phyloP scores from a whole-genome alignment of 1,140 invertebrate genomes.

The Linepithema humile region DNA sequence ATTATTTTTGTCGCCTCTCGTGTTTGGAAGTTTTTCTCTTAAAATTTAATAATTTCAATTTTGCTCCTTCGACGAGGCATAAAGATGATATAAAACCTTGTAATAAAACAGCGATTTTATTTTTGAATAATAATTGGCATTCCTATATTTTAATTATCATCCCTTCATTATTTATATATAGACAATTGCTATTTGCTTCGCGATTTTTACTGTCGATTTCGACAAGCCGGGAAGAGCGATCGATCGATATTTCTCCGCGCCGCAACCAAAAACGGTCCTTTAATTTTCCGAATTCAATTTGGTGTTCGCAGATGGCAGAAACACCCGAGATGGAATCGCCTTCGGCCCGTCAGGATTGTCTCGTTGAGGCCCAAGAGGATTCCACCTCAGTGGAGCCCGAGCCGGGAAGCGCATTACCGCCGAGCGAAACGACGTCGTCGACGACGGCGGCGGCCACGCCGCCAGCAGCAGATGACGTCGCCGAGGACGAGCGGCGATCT shows the following conservation, averaged over 20 bases:
- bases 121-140: too few species aligned
- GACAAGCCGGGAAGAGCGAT: background rate
- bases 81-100: too few species aligned
- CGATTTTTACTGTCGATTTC: background rate
- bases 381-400: constrained; percentile 72
- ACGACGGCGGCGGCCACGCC: background rate
- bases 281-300: constrained; percentile 5
- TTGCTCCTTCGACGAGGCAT: too few species aligned
- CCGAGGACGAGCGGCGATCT: background rate
- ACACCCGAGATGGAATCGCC: constrained; percentile 79
- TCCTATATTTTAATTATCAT: too few species aligned
- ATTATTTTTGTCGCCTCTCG: too few species aligned
- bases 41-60: too few species aligned
- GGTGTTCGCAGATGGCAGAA: constrained; percentile 68
- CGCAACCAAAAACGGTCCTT: background rate
- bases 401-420: background rate
- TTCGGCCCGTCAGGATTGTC: constrained; percentile 69
- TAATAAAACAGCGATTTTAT: too few species aligned
- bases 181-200: background rate
- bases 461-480: background rate
- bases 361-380: constrained; percentile 76
- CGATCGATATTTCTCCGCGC: background rate
- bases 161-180: too few species aligned
- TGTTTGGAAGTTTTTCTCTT: too few species aligned
- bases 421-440: background rate